Percentiles rank a stretch among this genome's conserved stretches.
Evolutionary conservation across 2,113 vertebrate species (phyloP).

Genomic region (Sinocyclocheilus maitianheensis): DNA sequence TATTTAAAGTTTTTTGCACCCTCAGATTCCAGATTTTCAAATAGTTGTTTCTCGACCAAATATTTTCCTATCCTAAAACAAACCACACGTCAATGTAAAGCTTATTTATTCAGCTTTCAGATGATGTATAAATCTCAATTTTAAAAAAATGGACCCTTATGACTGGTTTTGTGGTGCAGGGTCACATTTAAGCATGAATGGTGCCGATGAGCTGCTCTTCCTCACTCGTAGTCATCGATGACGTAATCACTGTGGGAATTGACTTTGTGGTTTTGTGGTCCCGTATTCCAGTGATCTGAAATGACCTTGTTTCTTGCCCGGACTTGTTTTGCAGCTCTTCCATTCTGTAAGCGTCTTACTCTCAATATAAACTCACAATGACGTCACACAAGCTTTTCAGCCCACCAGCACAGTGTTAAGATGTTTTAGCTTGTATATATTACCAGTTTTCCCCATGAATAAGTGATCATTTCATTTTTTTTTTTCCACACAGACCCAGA

Average conservation of each 20-base stretch:
- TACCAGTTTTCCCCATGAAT: neutral
- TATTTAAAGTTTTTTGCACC: no score
- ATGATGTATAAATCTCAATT: no score
- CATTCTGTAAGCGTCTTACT: conserved; percentile 1
- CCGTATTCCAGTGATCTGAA: neutral
- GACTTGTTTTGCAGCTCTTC: conserved; percentile 5
- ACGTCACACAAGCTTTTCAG: neutral
- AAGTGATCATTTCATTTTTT: conserved; percentile 20
- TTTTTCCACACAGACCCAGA: conserved; percentile 58
- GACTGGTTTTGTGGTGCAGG: no score
- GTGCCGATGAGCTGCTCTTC: neutral
- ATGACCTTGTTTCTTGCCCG: conserved; percentile 26
- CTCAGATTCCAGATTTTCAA: no score
- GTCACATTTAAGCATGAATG: neutral
- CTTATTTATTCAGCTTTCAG: no score
- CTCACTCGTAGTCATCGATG: conserved; percentile 42
- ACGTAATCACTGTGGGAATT: conserved; percentile 47
- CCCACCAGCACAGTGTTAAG: neutral
- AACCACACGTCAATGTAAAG: no score
- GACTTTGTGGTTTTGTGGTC: conserved; percentile 28
- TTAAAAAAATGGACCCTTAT: no score
- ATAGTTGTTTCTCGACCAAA: no score
- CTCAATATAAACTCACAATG: neutral
- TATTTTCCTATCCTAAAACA: no score
- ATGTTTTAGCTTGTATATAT: conserved; percentile 2